Evolutionary conservation across 2,113 vertebrate species (phyloP).

Genomic region (Neotragus moschatus): DNA sequence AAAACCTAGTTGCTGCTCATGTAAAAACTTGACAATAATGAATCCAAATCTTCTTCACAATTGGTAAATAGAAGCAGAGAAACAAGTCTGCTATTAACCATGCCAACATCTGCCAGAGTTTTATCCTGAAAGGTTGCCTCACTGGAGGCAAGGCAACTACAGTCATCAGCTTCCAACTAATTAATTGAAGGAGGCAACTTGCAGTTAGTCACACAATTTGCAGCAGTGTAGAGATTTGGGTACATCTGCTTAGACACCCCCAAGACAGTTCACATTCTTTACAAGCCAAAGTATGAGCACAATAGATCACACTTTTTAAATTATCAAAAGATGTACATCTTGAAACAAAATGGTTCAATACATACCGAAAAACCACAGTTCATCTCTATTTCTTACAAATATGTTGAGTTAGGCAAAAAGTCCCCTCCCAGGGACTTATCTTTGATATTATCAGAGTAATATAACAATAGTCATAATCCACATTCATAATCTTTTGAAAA

Average conservation of each 20-base stretch:
- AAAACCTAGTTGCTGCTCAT: neutral
- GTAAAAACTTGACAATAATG: neutral
- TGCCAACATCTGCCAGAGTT: constrained; percentile 37
- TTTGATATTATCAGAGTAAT: neutral
- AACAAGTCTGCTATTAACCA: constrained; percentile 23
- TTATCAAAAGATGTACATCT: neutral
- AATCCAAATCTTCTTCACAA: neutral
- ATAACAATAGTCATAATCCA: neutral
- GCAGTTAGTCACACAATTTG: constrained; percentile 24
- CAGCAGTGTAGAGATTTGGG: neutral
- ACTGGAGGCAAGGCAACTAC: neutral
- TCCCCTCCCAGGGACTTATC: neutral
- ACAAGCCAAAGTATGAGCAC: neutral
- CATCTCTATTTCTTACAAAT: neutral
- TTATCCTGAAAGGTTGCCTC: constrained; percentile 25
- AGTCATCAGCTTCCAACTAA: constrained; percentile 33
- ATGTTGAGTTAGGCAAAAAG: neutral
- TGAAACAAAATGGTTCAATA: neutral
- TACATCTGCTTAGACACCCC: neutral
- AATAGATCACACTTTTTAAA: constrained; percentile 30
- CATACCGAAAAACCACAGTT: neutral
- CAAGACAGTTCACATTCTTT: neutral
- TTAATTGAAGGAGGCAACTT: constrained; percentile 42
- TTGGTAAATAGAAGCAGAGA: constrained; percentile 23
- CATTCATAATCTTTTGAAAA: neutral